phyloP scores from a whole-genome alignment of 2,888 invertebrate genomes.

The Drosophila helvetica region DNA sequence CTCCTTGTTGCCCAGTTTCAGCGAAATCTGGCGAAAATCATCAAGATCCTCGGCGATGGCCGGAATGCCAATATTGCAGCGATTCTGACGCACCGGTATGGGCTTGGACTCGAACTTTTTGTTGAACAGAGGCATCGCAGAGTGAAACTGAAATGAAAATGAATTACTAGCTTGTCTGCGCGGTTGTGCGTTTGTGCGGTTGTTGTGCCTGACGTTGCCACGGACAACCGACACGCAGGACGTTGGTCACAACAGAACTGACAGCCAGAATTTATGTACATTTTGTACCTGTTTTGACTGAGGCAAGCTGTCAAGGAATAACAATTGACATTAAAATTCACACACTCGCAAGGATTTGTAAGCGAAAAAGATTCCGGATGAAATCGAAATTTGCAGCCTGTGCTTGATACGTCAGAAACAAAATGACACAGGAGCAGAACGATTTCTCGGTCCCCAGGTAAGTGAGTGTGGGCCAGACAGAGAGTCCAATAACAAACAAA shows the following conservation, averaged over 20 bases:
- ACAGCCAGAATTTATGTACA: background rate
- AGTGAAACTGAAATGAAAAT: constrained; percentile 7
- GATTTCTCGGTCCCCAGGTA: constrained; percentile 42
- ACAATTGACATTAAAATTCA: constrained; percentile 29
- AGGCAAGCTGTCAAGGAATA: constrained; percentile 49
- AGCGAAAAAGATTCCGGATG: constrained; percentile 1
- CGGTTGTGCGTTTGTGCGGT: background rate
- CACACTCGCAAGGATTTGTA: constrained; percentile 26
- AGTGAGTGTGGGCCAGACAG: background rate
- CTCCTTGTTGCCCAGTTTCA: constrained; percentile 82
- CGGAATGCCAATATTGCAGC: constrained; percentile 81
- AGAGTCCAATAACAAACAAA: background rate
- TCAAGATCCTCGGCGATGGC: constrained; percentile 81
- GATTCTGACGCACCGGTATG: constrained; percentile 73
- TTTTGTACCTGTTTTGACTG: constrained; percentile 24
- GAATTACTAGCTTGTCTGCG: background rate
- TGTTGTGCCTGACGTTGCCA: constrained; percentile 51
- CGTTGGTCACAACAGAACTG: constrained; percentile 1
- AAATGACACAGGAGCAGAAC: constrained; percentile 60
- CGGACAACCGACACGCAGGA: constrained; percentile 54
- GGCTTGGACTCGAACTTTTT: constrained; percentile 83
- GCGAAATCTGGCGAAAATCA: constrained; percentile 79
- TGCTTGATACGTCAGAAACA: background rate
- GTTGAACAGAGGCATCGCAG: constrained; percentile 82
- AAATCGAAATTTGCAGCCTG: background rate